Conservation (phyloP, 1,140 invertebrate genomes). For the Steinernema khuongi region DNA sequence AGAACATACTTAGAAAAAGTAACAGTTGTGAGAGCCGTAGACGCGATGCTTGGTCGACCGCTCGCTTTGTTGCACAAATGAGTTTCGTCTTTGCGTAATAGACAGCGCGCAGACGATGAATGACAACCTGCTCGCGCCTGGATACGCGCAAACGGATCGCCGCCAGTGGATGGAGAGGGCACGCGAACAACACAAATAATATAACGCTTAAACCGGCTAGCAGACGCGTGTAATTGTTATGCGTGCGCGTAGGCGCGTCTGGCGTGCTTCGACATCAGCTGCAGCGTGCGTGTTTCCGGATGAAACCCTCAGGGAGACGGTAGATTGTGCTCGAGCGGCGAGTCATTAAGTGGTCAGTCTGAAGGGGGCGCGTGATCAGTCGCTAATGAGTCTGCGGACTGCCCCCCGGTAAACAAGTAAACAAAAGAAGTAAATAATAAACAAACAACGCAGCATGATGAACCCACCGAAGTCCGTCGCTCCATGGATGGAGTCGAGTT, state of each 20-base stretch:
- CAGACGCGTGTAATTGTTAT: constrained; percentile 13
- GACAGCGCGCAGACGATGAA: constrained; percentile 16
- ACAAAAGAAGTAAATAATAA: constrained; percentile 13
- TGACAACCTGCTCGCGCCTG: constrained; percentile 16
- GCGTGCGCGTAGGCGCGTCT: constrained; percentile 12
- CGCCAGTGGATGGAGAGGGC: constrained; percentile 10
- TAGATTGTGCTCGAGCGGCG: not conserved
- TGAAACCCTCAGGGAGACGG: not conserved
- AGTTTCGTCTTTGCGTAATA: constrained; percentile 15
- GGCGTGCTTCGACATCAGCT: not conserved
- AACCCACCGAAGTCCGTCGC: constrained; percentile 3
- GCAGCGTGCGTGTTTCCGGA: no score
- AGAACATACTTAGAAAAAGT: not conserved
- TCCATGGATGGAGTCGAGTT: constrained; percentile 12
- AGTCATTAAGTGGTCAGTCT: not conserved
- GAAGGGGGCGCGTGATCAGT: not conserved
- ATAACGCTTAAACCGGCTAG: constrained; percentile 15
- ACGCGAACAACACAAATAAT: constrained; percentile 13
- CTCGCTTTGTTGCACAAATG: constrained; percentile 6
- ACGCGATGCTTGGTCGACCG: not conserved
- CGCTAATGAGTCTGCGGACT: no score
- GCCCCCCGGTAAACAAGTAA: constrained; percentile 7
- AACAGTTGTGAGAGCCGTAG: not conserved
- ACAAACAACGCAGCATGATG: not conserved
- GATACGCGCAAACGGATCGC: constrained; percentile 3